Evolutionary conservation across 1,140 invertebrate species (phyloP).

Genomic region (Cheumatopsyche charites): DNA sequence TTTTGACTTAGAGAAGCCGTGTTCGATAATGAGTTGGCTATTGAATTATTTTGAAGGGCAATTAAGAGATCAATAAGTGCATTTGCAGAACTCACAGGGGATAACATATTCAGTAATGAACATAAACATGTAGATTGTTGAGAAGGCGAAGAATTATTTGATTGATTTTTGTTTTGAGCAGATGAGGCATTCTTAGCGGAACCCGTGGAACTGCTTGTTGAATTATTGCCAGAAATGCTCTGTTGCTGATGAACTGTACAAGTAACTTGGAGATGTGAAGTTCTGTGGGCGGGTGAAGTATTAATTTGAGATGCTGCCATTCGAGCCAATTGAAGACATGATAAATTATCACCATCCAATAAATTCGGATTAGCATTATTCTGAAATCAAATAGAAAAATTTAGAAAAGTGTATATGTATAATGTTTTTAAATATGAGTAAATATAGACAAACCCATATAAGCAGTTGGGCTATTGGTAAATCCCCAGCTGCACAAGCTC

Average conservation of each 20-base stretch:
- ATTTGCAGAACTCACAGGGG: constrained; percentile 57
- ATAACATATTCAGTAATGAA: constrained; percentile 57
- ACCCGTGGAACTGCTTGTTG: constrained; percentile 53
- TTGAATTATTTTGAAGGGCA: constrained; percentile 56
- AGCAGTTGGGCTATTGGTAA: constrained; percentile 89
- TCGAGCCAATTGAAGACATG: constrained; percentile 60
- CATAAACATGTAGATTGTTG: constrained; percentile 57
- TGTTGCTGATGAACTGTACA: constrained; percentile 56
- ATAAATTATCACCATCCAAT: constrained; percentile 58
- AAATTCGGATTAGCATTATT: constrained; percentile 62
- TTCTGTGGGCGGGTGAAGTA: constrained; percentile 56
- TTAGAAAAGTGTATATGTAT: neutral
- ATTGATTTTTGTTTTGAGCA: constrained; percentile 29
- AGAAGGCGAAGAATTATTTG: constrained; percentile 40
- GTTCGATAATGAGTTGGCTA: constrained; percentile 43
- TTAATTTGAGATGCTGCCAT: constrained; percentile 58
- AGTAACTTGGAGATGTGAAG: constrained; percentile 55
- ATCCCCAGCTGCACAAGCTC: constrained; percentile 89
- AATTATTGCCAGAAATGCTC: constrained; percentile 52
- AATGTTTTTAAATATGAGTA: neutral
- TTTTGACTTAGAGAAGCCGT: constrained; percentile 32
- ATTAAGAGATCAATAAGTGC: constrained; percentile 58
- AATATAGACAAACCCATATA: constrained; percentile 78
- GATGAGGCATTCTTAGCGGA: constrained; percentile 50
- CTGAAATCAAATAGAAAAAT: constrained; percentile 50